Evolutionary conservation across 2,888 invertebrate genomes (phyloP).

Genomic region (Odontomyia ornata): DNA sequence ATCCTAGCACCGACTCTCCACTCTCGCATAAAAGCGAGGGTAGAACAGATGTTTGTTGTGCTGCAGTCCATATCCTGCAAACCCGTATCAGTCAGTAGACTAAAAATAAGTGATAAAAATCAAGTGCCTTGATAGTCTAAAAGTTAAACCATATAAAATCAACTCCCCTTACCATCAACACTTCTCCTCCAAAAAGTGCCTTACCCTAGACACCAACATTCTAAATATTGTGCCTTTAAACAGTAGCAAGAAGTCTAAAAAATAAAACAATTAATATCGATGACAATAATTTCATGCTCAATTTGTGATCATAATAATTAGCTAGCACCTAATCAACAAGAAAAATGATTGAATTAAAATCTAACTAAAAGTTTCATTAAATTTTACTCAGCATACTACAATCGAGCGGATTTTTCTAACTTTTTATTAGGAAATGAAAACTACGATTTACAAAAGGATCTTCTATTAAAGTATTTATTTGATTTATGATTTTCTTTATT

Average conservation of each 20-base stretch:
- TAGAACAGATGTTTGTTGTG: not conserved
- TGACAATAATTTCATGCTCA: not conserved
- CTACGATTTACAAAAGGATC: not conserved
- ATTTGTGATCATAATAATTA: constrained; percentile 10
- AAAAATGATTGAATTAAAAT: not conserved
- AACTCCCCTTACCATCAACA: not conserved
- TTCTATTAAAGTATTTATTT: not conserved
- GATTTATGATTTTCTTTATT: not conserved
- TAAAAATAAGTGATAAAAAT: not conserved
- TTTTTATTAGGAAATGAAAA: constrained; percentile 14
- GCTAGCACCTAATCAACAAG: not conserved
- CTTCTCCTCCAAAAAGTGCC: constrained; percentile 9
- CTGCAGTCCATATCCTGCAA: not conserved
- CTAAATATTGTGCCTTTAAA: constrained; percentile 7
- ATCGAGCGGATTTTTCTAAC: constrained; percentile 13
- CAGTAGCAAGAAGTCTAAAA: not conserved
- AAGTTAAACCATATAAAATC: not conserved
- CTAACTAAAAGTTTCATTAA: not conserved
- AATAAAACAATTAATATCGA: not conserved
- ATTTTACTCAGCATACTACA: not conserved
- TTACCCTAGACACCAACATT: not conserved
- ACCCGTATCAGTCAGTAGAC: not conserved
- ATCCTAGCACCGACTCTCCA: not conserved
- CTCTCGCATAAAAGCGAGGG: constrained; percentile 19
- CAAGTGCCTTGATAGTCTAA: not conserved